These are phyloP conservation scores for Nemurella pictetii DNA, from an alignment of 2,888 invertebrate species.

Conservation along the genomic window DNA sequence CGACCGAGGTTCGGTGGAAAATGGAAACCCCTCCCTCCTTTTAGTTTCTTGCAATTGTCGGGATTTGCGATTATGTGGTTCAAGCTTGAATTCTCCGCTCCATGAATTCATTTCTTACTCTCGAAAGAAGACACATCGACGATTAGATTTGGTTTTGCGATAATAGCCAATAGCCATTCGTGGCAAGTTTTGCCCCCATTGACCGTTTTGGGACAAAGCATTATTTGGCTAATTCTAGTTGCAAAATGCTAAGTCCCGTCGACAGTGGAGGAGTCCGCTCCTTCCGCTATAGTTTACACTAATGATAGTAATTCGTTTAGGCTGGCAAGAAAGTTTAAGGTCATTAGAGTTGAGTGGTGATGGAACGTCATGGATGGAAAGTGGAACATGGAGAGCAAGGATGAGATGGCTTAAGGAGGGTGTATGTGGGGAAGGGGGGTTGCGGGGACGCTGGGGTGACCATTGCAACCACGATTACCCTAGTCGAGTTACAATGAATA, in stretches of 20 bases:
- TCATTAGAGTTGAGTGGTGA: constrained; percentile 22
- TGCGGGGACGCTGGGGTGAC: not conserved
- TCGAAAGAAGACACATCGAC: not conserved
- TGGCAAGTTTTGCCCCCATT: not conserved
- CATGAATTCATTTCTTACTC: not conserved
- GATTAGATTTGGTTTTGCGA: not conserved
- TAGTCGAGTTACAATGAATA: constrained; percentile 13
- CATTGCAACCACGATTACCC: constrained; percentile 19
- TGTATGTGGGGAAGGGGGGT: not conserved
- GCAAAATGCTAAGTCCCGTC: not conserved
- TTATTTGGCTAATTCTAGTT: not conserved
- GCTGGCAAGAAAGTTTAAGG: constrained; percentile 22
- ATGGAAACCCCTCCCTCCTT: too few relatives aligned
- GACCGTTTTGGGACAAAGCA: not conserved
- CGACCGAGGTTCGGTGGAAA: too few relatives aligned
- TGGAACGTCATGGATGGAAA: not conserved
- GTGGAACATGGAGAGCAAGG: not conserved
- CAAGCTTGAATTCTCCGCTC: too few relatives aligned
- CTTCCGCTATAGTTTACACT: constrained; percentile 14
- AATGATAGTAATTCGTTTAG: constrained; percentile 17
- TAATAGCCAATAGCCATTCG: not conserved
- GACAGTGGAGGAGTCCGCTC: not conserved
- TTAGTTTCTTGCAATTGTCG: too few relatives aligned
- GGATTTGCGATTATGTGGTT: too few relatives aligned
- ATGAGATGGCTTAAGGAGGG: not conserved